Evolutionary conservation across 2,888 invertebrate species (phyloP).

Genomic region (Tachina lurida): DNA sequence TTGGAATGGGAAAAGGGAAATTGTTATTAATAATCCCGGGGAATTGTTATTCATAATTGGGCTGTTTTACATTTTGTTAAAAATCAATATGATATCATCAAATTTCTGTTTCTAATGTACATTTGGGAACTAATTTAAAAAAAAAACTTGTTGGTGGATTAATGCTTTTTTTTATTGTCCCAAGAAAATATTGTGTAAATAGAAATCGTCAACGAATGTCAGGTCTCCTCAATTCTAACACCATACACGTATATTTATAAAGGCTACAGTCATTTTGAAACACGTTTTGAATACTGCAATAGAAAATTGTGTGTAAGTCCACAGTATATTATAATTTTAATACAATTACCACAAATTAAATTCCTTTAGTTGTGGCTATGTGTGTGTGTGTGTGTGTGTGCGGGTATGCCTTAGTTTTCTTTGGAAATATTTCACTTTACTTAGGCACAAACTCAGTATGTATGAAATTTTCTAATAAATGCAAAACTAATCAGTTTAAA

Average conservation of each 20-base stretch:
- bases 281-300: not conserved
- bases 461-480: conserved; percentile 55
- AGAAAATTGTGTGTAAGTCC: not conserved
- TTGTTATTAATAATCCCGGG: no score
- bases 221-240: not conserved
- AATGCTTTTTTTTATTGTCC: not conserved
- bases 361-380: not conserved
- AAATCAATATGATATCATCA: no score
- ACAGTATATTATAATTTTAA: conserved; percentile 9
- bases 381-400: not conserved
- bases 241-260: not conserved
- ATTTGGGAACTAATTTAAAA: not conserved
- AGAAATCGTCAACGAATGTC: not conserved
- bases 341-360: conserved; percentile 42
- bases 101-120: no score
- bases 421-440: conserved; percentile 32
- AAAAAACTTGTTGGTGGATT: not conserved
- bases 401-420: not conserved
- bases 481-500: conserved; percentile 61
- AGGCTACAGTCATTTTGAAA: conserved; percentile 2
- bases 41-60: no score
- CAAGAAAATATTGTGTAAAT: not conserved
- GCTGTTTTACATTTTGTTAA: no score
- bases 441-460: conserved; percentile 11
- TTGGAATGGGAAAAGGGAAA: no score